A percentile compares a stretch with the other conserved stretches of the same genome.
Conservation (phyloP, 2,113 vertebrate genomes). For the Ifrita kowaldi region DNA sequence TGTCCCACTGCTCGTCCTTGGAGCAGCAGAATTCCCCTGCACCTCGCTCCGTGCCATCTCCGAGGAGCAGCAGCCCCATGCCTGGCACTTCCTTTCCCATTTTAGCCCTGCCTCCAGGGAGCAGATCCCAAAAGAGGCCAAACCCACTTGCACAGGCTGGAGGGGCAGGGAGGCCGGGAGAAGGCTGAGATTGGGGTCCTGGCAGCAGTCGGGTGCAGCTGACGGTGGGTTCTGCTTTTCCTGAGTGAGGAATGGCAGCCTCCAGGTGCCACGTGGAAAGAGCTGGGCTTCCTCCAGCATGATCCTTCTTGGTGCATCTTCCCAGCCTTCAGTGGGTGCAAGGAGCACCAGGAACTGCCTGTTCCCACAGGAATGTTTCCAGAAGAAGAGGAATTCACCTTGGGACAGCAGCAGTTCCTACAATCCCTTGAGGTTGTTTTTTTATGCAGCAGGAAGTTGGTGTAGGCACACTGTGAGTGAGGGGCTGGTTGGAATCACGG, state of each 20-base stretch:
- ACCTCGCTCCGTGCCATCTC: rapidly evolving
- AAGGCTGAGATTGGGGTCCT: not conserved
- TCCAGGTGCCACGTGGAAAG: not conserved
- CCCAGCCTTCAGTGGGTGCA: not conserved
- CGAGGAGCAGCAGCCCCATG: rapidly evolving
- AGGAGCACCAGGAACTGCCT: not conserved
- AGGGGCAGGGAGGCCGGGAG: not conserved
- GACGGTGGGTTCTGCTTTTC: not conserved
- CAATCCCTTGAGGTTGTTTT: not conserved
- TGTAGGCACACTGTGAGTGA: not conserved
- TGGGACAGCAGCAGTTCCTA: not conserved
- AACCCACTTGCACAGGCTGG: rapidly evolving
- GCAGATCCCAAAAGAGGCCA: not conserved
- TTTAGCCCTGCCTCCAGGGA: not conserved
- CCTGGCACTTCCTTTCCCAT: not conserved
- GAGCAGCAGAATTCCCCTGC: not conserved
- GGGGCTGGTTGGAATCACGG: not conserved
- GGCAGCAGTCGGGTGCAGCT: not conserved
- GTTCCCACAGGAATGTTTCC: rapidly evolving
- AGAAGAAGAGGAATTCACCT: not conserved
- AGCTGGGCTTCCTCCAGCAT: rapidly evolving
- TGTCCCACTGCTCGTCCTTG: not conserved
- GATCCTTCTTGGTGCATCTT: not conserved
- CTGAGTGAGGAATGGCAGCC: not conserved
- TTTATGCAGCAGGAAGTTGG: not conserved